Percentiles rank a stretch among this genome's conserved stretches.
Evolutionary conservation across 2,113 vertebrate species (phyloP).

Genomic region (Ginglymostoma cirratum): DNA sequence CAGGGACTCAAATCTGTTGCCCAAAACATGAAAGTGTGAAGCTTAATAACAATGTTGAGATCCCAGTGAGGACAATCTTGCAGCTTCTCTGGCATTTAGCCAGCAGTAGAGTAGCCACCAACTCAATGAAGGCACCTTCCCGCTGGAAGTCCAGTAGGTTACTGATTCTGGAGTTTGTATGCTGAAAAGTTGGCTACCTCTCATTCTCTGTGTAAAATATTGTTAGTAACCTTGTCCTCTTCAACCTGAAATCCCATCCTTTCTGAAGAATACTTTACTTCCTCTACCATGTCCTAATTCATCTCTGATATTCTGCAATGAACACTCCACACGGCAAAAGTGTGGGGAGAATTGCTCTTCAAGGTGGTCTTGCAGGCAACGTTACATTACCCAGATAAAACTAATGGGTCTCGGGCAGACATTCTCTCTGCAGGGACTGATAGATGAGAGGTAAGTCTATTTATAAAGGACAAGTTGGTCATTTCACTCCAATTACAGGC

Average conservation of each 20-base stretch:
- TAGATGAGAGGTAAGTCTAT: neutral
- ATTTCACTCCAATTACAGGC: neutral
- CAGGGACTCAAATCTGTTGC: neutral
- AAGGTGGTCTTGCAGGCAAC: neutral
- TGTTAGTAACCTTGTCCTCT: neutral
- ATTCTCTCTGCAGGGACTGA: neutral
- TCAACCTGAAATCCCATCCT: neutral
- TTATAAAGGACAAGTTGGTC: neutral
- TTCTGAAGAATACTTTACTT: neutral
- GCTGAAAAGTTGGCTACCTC: neutral
- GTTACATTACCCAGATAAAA: neutral
- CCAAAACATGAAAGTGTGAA: neutral
- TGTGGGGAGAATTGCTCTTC: neutral
- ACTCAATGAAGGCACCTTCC: neutral
- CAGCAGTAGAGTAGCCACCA: neutral
- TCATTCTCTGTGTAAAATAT: neutral
- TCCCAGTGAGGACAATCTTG: neutral
- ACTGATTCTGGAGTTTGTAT: neutral
- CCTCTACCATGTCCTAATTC: neutral
- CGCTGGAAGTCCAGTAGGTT: neutral
- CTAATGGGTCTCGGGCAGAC: neutral
- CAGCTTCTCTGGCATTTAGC: neutral
- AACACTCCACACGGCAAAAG: too few relatives aligned
- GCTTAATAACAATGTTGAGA: neutral
- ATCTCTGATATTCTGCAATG: neutral